Evolutionary conservation across 2,797 vertebrate genomes (phyloP), one percentile per base, ranked within the genome.

Genomic region (Melanotaenia trifasciata): DNA sequence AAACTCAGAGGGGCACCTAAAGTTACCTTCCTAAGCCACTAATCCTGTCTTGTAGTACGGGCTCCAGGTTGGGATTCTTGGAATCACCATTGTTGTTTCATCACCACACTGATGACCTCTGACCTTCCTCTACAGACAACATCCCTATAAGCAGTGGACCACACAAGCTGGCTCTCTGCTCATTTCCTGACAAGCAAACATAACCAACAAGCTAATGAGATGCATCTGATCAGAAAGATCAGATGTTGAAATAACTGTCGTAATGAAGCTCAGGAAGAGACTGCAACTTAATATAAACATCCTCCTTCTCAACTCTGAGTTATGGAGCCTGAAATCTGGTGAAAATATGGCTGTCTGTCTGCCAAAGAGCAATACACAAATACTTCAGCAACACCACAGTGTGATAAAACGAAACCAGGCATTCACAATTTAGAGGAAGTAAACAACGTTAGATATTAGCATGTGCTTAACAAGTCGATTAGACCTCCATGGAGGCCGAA

Each of bases 101-200:
- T n/a, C n/a, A 16, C 2, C 26, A 30, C 58, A 14, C 33, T 9
- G 38, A 24, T 9, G 68, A 64, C 70, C 65, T 74, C 0, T 62
- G 60, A 83, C 65, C 66, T 54, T 66, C 24, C 43, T 7, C 13
- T 12, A 20, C 40, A 2, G 11, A 28, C 50, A 43, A 4, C 50
- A 64, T 58, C 45, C 33, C 43, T 50, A 22, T 66, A 3, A 69
- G 45, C 32, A 40, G 22, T 7, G 35, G 33, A 64, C 75, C 81
- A 68, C 75, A 84, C 81, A 87, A 59, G 57, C 64, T 61, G 78
- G 40, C 35, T 56, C 61, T 30, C 32, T 51, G 22, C 57, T 76
- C 5, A 28, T 56, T 81, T 86, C 77, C 81, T 72, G 38, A 72
- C 40, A 43, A 64, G 63, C 30, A 64, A 11, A 14, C 64, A 80